Percentiles rank a stretch among this genome's conserved stretches.
These are phyloP conservation scores for Hyaena hyaena DNA, from an alignment of 2,113 vertebrate species.

Conservation along the genomic window DNA sequence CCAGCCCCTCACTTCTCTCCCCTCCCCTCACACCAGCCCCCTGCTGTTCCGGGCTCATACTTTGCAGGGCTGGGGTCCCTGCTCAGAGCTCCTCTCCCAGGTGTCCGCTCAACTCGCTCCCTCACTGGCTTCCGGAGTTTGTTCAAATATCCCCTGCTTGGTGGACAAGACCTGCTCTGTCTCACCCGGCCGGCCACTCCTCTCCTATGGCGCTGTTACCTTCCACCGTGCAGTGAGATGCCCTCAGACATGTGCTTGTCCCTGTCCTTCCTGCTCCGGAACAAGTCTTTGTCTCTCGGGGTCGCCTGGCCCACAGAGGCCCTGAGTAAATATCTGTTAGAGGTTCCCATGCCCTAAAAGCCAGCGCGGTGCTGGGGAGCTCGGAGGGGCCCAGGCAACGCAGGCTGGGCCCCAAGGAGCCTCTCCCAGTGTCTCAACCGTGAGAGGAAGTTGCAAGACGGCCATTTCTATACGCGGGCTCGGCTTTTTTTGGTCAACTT, in stretches of 20 bases:
- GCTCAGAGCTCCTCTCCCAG: not conserved
- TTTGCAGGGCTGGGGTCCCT: not conserved
- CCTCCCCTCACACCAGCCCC: not conserved
- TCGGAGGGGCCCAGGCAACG: not conserved
- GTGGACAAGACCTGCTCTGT: not conserved
- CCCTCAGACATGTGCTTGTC: fast-evolving
- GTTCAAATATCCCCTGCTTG: not conserved
- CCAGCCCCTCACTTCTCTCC: fast-evolving
- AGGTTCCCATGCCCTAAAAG: not conserved
- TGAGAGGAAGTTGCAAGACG: slow-evolving; percentile 81
- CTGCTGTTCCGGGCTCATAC: not conserved
- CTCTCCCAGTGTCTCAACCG: slow-evolving; percentile 77
- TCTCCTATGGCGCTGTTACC: fast-evolving
- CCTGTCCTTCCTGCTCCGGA: not conserved
- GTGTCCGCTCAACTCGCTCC: fast-evolving
- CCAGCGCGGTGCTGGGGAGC: not conserved
- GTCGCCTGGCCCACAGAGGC: not conserved
- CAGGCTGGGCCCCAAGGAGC: slow-evolving; percentile 47
- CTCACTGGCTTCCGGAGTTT: no score
- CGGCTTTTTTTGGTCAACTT: slow-evolving; percentile 39
- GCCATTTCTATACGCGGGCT: slow-evolving; percentile 43
- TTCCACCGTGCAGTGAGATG: fast-evolving
- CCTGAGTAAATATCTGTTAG: not conserved
- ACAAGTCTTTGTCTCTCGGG: not conserved
- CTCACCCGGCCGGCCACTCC: fast-evolving